These are phyloP conservation scores for Gari tellinella DNA, from an alignment of 2,888 invertebrate genomes.

Conservation along the genomic window DNA sequence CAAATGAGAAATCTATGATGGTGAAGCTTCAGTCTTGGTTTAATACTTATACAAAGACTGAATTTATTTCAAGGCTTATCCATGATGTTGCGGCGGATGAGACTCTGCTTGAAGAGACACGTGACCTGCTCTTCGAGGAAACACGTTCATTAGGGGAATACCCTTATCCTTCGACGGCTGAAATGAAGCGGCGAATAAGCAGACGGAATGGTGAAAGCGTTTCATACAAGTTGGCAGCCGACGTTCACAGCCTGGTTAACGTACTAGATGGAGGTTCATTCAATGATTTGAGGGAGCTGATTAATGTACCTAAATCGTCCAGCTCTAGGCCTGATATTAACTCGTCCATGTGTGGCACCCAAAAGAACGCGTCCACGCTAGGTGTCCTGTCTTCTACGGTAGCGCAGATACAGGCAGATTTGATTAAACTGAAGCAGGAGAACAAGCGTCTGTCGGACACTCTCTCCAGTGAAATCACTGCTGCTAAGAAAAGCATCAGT, in stretches of 20 bases:
- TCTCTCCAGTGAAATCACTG: too few relatives aligned
- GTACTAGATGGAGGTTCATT: not conserved
- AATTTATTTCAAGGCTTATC: not conserved
- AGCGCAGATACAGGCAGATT: too few relatives aligned
- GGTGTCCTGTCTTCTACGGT: too few relatives aligned
- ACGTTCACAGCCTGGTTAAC: not conserved
- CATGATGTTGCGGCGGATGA: not conserved
- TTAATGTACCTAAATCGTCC: not conserved
- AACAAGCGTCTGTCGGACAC: too few relatives aligned
- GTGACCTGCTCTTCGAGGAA: not conserved
- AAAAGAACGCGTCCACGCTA: too few relatives aligned
- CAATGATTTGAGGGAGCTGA: not conserved
- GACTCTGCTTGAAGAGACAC: not conserved
- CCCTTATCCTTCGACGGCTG: not conserved
- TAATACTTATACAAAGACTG: not conserved
- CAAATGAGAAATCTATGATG: too few relatives aligned
- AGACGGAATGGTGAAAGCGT: not conserved
- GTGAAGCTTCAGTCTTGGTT: not conserved
- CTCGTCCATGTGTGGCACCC: too few relatives aligned
- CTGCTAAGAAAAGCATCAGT: too few relatives aligned
- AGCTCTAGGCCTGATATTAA: too few relatives aligned
- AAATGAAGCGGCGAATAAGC: slow-evolving; percentile 5
- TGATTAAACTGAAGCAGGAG: too few relatives aligned
- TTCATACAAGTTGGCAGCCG: not conserved
- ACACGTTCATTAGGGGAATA: not conserved